phyloP scores from a whole-genome alignment of 2,113 vertebrate species.

The Mastomys natalensis region DNA sequence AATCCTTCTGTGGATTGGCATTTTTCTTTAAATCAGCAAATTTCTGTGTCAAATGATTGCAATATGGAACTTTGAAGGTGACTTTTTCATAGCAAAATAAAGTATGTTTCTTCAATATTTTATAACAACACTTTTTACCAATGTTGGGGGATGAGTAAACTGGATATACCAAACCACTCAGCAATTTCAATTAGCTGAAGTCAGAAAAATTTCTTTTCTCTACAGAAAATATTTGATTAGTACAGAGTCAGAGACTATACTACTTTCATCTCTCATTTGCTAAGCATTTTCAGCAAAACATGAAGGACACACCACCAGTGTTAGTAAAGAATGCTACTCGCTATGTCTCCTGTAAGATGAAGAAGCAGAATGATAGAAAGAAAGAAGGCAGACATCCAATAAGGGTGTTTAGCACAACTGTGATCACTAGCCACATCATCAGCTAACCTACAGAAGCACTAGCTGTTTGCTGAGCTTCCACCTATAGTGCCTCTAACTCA shows the following conservation, averaged over 20 bases:
- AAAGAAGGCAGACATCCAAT: background rate
- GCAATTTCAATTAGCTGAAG: slow-evolving; percentile 38
- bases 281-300: background rate
- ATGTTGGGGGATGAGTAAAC: background rate
- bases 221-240: slow-evolving; percentile 16
- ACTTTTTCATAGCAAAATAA: slow-evolving; percentile 58
- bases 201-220: background rate
- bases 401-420: background rate
- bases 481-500: background rate
- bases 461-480: background rate
- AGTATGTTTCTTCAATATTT: slow-evolving; percentile 43
- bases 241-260: slow-evolving; percentile 1
- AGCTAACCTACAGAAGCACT: background rate
- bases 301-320: background rate
- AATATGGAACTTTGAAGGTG: slow-evolving; percentile 42
- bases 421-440: background rate
- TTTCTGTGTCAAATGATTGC: slow-evolving; percentile 22
- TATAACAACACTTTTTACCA: slow-evolving; percentile 18
- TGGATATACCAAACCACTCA: background rate
- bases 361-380: background rate
- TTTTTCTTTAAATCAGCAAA: slow-evolving; percentile 57
- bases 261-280: background rate
- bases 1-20: slow-evolving; percentile 32
- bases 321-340: background rate
- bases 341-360: background rate